Base-by-base conservation (phyloP, 1,140 invertebrate species). In the Caerostris extrusa region DNA sequence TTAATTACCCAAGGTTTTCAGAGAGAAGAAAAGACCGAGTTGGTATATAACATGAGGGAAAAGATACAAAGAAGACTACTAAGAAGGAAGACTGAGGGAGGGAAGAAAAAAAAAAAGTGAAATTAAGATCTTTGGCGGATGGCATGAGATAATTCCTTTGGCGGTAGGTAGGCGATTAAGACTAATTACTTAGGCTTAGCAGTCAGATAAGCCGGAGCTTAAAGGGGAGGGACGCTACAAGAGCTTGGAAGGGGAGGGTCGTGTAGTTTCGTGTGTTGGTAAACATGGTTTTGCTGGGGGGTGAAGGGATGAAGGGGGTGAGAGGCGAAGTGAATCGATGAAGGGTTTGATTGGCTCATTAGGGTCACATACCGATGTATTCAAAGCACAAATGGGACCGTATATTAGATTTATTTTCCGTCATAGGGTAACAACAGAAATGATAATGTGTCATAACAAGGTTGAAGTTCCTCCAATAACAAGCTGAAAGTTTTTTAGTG, bases 141-240 rank as follows among this genome's bases (percentile, higher is more conserved):
- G 82, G 91, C 53, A 92, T 67, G 64, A 93, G 92, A 93, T 93
- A 93, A 93, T 93, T 88, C 92, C 92, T 88, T 69, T 88, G 58
- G 92, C 83, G 92, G 92, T 93, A 88, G 85, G 92, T 93, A 93
- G 19, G 86, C 92, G 92, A 93, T 93, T 93, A 93, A 88, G 85
- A 93, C 92, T 93, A 93, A 93, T 93, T 93, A 93, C 92, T 93
- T 81, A 61, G 92, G 83, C 92, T 93, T 93, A 93, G 92, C 83
- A 77, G 12, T 8, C 58, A 93, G 92, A 93, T 93, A 93, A 93
- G 92, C 92, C 50, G 64, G 17, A 87, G 92, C 92, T 93, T 93
- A 88, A 61, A n/a, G 19, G 71, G 86, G 86, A 81, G 69, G 91
- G 90, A 60, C 34, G 34, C 55, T 34, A 50, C 55, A 67, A 60